Conservation (phyloP, 1,140 invertebrate species). For the Pseudoatta argentina region DNA sequence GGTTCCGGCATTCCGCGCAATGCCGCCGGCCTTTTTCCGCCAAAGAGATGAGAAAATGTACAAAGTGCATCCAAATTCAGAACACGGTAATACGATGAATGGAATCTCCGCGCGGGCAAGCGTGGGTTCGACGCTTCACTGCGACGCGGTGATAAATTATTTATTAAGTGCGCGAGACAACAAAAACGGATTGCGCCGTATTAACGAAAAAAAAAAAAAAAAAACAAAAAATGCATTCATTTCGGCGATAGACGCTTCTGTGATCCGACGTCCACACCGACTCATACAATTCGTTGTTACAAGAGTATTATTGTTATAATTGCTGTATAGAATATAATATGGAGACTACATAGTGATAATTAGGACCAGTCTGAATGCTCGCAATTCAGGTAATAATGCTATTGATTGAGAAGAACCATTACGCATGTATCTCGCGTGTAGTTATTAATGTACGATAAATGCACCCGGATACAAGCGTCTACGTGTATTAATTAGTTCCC, state of each 20-base stretch:
- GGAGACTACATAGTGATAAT: constrained; percentile 36
- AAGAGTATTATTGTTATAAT: constrained; percentile 36
- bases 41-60: constrained; percentile 74
- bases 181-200: constrained; percentile 1
- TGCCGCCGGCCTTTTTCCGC: constrained; percentile 73
- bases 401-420: constrained; percentile 64
- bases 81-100: constrained; percentile 51
- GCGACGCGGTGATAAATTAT: constrained; percentile 38
- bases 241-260: background rate
- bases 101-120: constrained; percentile 20
- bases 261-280: background rate
- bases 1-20: constrained; percentile 70
- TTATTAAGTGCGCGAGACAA: background rate
- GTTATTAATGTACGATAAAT: constrained; percentile 62
- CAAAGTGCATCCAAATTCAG: constrained; percentile 72
- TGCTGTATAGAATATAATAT: constrained; percentile 57
- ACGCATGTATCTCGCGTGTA: constrained; percentile 60
- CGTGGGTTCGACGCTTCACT: background rate
- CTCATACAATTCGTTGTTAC: constrained; percentile 38
- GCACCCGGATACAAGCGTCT: constrained; percentile 37
- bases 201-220: constrained; percentile 25
- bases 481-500: constrained; percentile 61
- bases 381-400: constrained; percentile 60
- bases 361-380: constrained; percentile 40
- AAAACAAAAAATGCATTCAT: background rate